Evolutionary conservation across 2,113 vertebrate species (phyloP).

Genomic region (Prunella fulvescens): DNA sequence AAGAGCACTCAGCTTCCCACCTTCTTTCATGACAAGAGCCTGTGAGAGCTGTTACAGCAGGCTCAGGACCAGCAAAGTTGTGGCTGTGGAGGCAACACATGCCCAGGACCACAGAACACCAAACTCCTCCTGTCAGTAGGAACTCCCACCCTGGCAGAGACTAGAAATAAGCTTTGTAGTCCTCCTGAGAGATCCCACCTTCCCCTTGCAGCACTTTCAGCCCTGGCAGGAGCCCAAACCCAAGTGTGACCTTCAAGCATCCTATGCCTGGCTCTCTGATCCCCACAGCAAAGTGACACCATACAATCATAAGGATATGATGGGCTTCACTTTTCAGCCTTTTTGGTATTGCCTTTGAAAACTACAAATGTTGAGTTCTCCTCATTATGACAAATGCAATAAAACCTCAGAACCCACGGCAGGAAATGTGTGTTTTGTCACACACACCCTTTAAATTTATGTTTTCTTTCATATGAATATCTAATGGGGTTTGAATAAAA

Average conservation of each 20-base stretch:
- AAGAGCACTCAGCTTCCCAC: slow-evolving; percentile 15
- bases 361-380: neutral
- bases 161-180: neutral
- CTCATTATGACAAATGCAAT: neutral
- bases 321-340: neutral
- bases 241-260: neutral
- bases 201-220: neutral
- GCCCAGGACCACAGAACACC: neutral
- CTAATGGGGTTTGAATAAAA: slow-evolving; percentile 63
- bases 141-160: neutral
- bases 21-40: neutral
- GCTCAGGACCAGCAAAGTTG: neutral
- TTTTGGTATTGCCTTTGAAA: neutral
- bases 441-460: neutral
- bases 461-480: slow-evolving; percentile 44
- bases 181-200: neutral
- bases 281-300: neutral
- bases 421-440: slow-evolving; percentile 12
- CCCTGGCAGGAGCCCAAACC: neutral
- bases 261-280: accelerated
- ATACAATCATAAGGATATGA: neutral
- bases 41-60: neutral
- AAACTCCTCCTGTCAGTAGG: neutral
- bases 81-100: neutral
- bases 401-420: neutral